phyloP scores from a whole-genome alignment of 2,888 invertebrate species.

The Lypha dubia region DNA sequence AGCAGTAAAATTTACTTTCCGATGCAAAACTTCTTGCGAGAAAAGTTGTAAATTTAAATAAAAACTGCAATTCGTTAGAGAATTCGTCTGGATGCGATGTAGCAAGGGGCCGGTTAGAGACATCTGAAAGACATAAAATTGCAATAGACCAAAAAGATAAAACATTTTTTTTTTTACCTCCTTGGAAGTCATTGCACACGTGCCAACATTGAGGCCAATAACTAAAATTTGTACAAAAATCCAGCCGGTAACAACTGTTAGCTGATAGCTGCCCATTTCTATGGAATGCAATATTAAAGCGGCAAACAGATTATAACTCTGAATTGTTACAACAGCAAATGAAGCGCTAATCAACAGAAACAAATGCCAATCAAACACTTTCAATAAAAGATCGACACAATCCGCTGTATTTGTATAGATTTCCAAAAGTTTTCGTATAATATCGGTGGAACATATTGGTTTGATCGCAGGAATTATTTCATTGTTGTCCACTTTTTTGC shows the following conservation, averaged over 20 bases:
- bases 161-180: conserved; percentile 69
- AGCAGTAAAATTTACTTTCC: conserved; percentile 76
- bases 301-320: conserved; percentile 77
- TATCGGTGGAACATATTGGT: conserved; percentile 53
- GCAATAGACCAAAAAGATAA: too few species aligned
- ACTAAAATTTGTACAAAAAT: conserved; percentile 76
- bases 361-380: conserved; percentile 76
- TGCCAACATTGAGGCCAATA: conserved; percentile 76
- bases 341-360: conserved; percentile 75
- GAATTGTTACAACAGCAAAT: conserved; percentile 77
- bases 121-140: conserved; percentile 74
- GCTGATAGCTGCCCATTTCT: conserved; percentile 73
- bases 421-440: conserved; percentile 73
- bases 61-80: conserved; percentile 67
- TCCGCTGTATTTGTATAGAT: conserved; percentile 75
- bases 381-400: conserved; percentile 75
- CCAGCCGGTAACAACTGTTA: conserved; percentile 76
- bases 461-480: conserved; percentile 5
- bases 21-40: conserved; percentile 76
- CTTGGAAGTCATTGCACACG: conserved; percentile 75
- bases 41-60: conserved; percentile 76
- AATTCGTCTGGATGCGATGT: conserved; percentile 74
- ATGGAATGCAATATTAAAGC: conserved; percentile 74
- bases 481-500: neutral
- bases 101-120: conserved; percentile 74